These are phyloP conservation scores for Cotesia congregata DNA, from an alignment of 2,888 invertebrate species.

Conservation along the genomic window DNA sequence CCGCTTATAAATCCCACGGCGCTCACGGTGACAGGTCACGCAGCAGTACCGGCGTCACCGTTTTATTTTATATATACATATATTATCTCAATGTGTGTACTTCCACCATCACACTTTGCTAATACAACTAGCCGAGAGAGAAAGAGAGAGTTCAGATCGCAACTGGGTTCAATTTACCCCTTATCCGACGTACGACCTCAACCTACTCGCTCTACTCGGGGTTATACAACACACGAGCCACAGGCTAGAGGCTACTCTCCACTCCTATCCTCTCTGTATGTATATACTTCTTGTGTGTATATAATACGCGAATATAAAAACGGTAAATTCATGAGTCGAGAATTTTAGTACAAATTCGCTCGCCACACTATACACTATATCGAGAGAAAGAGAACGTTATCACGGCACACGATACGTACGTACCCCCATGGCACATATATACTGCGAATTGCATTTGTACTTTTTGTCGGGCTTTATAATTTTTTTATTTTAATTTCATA, in stretches of 20 bases:
- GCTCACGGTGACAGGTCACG: constrained; percentile 70
- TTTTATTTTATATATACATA: constrained; percentile 18
- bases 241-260: too few relatives aligned
- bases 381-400: constrained; percentile 32
- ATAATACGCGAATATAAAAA: constrained; percentile 19
- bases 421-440: constrained; percentile 26
- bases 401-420: constrained; percentile 40
- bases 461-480: constrained; percentile 10
- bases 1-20: constrained; percentile 68
- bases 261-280: background rate
- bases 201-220: constrained; percentile 16
- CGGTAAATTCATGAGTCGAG: constrained; percentile 44
- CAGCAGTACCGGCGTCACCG: constrained; percentile 55
- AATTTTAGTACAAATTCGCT: constrained; percentile 48
- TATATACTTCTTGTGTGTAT: too few relatives aligned
- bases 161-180: constrained; percentile 35
- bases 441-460: background rate
- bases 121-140: background rate
- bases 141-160: constrained; percentile 32
- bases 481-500: constrained; percentile 5
- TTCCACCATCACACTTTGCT: too few relatives aligned
- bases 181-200: constrained; percentile 38
- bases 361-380: constrained; percentile 28
- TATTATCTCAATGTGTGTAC: background rate
- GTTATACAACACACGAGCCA: background rate